Conservation (phyloP, 2,113 vertebrate species). For the Gallinago media region DNA sequence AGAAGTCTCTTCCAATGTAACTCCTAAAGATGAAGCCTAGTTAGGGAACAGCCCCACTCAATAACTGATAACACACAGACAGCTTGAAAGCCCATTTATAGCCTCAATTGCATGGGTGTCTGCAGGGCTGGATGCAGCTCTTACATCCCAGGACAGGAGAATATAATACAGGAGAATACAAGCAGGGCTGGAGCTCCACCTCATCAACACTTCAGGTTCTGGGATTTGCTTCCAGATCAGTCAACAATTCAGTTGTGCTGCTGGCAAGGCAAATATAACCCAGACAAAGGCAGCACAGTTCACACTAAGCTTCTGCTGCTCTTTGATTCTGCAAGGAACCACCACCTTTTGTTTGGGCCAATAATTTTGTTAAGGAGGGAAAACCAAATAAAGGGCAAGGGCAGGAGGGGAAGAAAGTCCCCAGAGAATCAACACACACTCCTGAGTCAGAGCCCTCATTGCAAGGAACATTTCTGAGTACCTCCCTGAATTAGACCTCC, state of each 20-base stretch:
- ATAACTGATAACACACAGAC: neutral
- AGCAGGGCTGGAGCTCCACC: neutral
- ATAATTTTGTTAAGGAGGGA: neutral
- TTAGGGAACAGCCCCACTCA: neutral
- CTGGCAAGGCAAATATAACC: neutral
- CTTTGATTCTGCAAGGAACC: neutral
- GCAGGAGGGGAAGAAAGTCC: neutral
- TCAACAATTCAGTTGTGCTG: neutral
- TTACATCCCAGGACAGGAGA: neutral
- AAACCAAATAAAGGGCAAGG: neutral
- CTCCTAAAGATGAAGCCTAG: neutral
- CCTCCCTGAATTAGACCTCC: neutral
- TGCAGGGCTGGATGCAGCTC: neutral
- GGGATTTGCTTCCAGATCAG: neutral
- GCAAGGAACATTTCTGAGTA: neutral
- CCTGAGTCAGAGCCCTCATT: neutral
- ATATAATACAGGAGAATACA: neutral
- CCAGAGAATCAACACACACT: neutral
- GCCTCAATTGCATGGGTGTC: rapidly evolving
- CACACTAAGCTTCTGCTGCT: neutral
- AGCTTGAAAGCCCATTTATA: neutral
- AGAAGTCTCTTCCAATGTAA: neutral
- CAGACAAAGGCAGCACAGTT: neutral
- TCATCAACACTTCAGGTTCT: neutral
- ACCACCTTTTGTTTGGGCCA: neutral